Evolutionary conservation across 2,888 invertebrate species (phyloP).

Genomic region (Endotricha flammealis): DNA sequence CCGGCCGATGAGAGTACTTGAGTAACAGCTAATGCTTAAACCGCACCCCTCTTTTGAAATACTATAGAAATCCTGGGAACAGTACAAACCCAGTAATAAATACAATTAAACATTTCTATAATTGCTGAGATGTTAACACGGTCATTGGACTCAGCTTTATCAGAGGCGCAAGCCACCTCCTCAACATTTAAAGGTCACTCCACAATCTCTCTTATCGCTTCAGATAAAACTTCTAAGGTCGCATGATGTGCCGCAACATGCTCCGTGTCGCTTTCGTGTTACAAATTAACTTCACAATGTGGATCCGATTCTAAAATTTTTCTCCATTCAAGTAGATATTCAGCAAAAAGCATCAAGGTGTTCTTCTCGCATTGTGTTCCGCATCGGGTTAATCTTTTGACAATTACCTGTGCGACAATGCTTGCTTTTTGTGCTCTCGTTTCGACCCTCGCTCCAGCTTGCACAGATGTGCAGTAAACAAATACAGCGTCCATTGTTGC

Average conservation of each 20-base stretch:
- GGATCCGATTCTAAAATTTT: conserved; percentile 25
- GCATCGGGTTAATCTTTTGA: conserved; percentile 73
- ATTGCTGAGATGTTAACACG: conserved; percentile 41
- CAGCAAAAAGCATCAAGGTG: conserved; percentile 61
- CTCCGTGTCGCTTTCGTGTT: conserved; percentile 25
- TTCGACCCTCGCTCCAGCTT: conserved; percentile 40
- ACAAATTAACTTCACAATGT: conserved; percentile 23
- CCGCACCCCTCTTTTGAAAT: conserved; percentile 36
- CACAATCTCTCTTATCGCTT: conserved; percentile 61
- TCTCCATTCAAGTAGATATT: conserved; percentile 34
- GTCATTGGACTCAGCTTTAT: conserved; percentile 71
- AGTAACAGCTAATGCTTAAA: conserved; percentile 37
- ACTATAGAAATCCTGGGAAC: conserved; percentile 40
- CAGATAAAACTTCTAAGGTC: conserved; percentile 68
- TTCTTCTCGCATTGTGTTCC: conserved; percentile 53
- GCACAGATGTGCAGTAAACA: conserved; percentile 71
- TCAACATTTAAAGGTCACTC: conserved; percentile 67
- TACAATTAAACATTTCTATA: conserved; percentile 12
- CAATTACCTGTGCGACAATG: conserved; percentile 65
- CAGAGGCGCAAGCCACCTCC: conserved; percentile 52
- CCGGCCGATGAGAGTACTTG: conserved; percentile 60
- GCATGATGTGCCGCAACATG: conserved; percentile 51
- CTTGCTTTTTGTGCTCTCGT: conserved; percentile 53
- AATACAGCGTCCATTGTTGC: conserved; percentile 52
- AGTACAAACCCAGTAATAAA: conserved; percentile 4